phyloP scores from a whole-genome alignment of 2,888 invertebrate species.

The Byasa hedistus region DNA sequence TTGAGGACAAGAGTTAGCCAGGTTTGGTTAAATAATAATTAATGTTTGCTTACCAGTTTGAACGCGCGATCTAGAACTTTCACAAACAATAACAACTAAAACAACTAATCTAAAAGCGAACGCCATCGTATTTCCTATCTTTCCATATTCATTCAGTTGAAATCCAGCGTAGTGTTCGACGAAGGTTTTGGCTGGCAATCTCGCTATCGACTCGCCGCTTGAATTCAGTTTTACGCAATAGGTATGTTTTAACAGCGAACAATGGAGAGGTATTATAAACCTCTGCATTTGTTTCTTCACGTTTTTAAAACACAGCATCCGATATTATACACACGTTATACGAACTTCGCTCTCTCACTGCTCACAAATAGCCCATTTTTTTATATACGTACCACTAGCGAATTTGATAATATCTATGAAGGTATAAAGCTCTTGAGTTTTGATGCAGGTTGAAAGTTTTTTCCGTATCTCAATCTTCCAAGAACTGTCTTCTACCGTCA shows the following conservation, averaged over 20 bases:
- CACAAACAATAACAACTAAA: neutral
- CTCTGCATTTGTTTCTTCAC: conserved; percentile 4
- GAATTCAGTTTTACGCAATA: conserved; percentile 17
- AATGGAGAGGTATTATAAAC: conserved; percentile 19
- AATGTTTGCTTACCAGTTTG: conserved; percentile 30
- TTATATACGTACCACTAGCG: no score
- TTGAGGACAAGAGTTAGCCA: no score
- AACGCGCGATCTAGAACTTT: neutral
- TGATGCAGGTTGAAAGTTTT: no score
- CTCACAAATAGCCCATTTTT: no score
- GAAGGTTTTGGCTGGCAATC: neutral
- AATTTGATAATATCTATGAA: no score
- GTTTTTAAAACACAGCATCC: conserved; percentile 17
- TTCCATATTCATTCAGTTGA: conserved; percentile 16
- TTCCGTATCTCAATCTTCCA: no score
- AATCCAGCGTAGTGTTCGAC: neutral
- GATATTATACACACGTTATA: conserved; percentile 13
- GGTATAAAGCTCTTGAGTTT: no score
- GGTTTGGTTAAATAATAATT: conserved; percentile 24
- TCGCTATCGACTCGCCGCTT: neutral
- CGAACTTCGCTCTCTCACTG: conserved; percentile 5
- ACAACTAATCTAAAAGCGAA: conserved; percentile 2
- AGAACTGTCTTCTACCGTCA: no score
- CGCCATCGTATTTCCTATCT: neutral
- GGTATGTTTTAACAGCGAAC: conserved; percentile 10